Evolutionary conservation across 2,888 invertebrate species (phyloP).

Genomic region (Leucophora obtusa): DNA sequence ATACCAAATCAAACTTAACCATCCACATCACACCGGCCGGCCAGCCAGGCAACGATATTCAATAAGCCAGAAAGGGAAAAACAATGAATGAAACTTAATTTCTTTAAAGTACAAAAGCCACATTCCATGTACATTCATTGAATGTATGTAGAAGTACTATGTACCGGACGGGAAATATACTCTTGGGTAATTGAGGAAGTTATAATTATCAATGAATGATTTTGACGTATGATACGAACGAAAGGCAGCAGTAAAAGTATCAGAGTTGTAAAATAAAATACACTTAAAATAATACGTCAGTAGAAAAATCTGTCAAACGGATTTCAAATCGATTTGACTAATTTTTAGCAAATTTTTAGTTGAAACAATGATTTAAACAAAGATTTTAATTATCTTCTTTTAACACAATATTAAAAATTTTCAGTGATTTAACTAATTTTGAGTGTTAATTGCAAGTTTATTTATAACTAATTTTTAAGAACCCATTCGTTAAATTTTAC

Average conservation of each 20-base stretch:
- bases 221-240: constrained; percentile 55
- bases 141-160: constrained; percentile 1
- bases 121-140: background rate
- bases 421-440: no score
- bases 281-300: no score
- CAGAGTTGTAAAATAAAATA: constrained; percentile 22
- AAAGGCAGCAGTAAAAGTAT: constrained; percentile 44
- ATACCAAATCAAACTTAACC: constrained; percentile 10
- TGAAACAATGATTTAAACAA: no score
- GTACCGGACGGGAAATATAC: constrained; percentile 40
- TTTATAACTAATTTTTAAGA: no score
- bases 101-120: background rate
- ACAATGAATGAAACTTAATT: background rate
- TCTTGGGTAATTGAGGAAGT: constrained; percentile 78
- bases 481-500: no score
- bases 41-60: background rate
- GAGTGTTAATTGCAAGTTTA: no score
- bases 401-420: no score
- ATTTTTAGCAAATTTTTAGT: no score
- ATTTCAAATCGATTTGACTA: no score
- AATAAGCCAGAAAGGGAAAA: background rate
- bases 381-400: no score
- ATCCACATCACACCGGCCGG: background rate
- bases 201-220: constrained; percentile 71
- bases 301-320: no score